Evolutionary conservation across 2,797 vertebrate genomes (phyloP), one percentile per base, ranked within the genome.

Genomic region (Hypotaenidia okinawae): DNA sequence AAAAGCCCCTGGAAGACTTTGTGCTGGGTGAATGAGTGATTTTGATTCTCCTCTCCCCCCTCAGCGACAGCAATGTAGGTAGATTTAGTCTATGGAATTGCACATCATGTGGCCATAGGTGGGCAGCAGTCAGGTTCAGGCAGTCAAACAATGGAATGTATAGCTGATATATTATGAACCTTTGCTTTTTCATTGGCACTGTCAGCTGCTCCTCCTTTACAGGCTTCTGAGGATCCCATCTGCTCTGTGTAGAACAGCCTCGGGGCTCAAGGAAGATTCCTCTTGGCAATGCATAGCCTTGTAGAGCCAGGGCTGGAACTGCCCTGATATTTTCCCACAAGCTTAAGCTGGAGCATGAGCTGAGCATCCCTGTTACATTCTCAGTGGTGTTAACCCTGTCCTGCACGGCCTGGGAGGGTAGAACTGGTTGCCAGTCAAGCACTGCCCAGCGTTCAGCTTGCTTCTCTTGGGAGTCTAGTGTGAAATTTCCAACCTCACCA

Each of bases 211-310:
- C 33, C 10, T 37, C 10, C 35, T 39, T 54, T 22, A 4, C 2
- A 11, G 47, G 8, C 23, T 70, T 76, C 55, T 16, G 41, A 76
- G 57, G 25, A 63, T 63, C 49, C 28, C 35, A 43, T 58, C 28
- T 32, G 2, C n/a, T 45, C 27, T 24, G 18, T 0, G 0, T 24
- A 2, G 23, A 16, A 30, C 45, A 47, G 45, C 0, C 4, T 4
- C 16, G 4, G 41, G 41, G 7, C 4, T 8, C 16, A 10, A 18
- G 35, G 58, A 30, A 35, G 18, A 16, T 55, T 37, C 33, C 16
- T 27, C 32, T 30, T 4, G 7, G 25, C 27, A n/a, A 6, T 8
- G 4, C 7, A 0, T 6, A 21, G 13, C 4, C 14, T 2, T 0
- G 0, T 5, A 4, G 28, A 6, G 32, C 33, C 24, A 13, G n/a